A percentile compares a stretch with the other conserved stretches of the same genome.
These are phyloP conservation scores for Nemotelus nigrinus DNA, from an alignment of 2,888 invertebrate species.

Conservation along the genomic window DNA sequence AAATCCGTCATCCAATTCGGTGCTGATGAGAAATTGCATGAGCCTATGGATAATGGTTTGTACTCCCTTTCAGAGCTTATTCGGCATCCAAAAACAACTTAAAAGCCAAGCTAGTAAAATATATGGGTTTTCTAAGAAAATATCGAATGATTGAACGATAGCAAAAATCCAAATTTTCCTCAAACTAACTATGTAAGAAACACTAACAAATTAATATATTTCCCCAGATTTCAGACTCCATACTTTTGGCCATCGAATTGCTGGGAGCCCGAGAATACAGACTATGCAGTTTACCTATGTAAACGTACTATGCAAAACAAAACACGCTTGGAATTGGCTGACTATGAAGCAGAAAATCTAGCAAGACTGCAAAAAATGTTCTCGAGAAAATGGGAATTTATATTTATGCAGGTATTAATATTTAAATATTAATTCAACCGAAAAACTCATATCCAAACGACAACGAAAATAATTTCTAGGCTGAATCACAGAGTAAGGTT, in stretches of 20 bases:
- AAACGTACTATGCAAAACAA: constrained; percentile 99
- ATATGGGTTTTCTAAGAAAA: too few relatives aligned
- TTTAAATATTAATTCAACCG: not conserved
- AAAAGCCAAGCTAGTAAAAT: too few relatives aligned
- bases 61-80: too few relatives aligned
- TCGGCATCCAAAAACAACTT: too few relatives aligned
- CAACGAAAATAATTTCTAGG: constrained; percentile 53
- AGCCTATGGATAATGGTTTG: too few relatives aligned
- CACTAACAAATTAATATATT: not conserved
- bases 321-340: constrained; percentile 94
- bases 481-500: constrained; percentile 79
- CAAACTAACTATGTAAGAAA: not conserved
- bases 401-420: constrained; percentile 90
- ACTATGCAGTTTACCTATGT: constrained; percentile 99
- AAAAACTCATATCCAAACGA: not conserved
- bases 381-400: constrained; percentile 99
- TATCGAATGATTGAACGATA: too few relatives aligned
- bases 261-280: constrained; percentile 99
- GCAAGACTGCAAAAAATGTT: constrained; percentile 99
- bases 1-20: too few relatives aligned
- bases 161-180: not conserved
- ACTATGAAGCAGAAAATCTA: constrained; percentile 98
- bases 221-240: constrained; percentile 87
- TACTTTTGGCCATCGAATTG: constrained; percentile 99
- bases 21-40: too few relatives aligned